Evolutionary conservation across 2,797 vertebrate species (phyloP).

Genomic region (Tokudaia muenninki): DNA sequence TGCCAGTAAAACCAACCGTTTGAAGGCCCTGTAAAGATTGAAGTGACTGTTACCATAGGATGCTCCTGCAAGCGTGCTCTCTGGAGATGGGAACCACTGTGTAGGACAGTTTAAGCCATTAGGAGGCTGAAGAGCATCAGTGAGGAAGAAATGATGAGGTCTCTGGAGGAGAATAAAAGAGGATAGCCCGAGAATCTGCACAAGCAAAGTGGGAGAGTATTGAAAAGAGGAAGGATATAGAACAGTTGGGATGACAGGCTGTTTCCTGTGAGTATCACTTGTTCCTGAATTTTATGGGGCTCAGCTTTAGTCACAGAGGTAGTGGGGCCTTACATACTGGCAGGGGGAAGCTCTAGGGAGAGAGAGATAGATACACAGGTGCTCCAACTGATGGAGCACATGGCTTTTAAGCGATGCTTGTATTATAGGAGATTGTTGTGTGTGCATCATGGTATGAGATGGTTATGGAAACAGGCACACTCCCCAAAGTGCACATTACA

Average conservation of each 20-base stretch:
- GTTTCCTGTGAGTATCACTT: neutral
- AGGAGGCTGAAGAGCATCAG: neutral
- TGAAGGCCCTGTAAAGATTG: neutral
- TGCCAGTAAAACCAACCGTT: conserved; percentile 25
- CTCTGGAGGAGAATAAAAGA: conserved; percentile 30
- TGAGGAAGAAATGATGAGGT: neutral
- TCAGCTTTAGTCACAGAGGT: neutral
- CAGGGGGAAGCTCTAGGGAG: neutral
- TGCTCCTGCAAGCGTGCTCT: neutral
- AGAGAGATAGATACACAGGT: neutral
- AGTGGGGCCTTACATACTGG: neutral
- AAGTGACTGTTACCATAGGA: neutral
- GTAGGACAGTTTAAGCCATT: neutral
- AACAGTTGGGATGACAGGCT: neutral
- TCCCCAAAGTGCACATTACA: neutral
- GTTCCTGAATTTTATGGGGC: neutral
- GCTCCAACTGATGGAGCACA: neutral
- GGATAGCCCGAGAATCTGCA: neutral
- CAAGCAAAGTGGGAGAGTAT: neutral
- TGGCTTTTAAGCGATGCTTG: neutral
- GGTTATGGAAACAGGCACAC: neutral
- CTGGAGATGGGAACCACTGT: conserved; percentile 3
- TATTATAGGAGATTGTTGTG: neutral
- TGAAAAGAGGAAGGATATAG: conserved; percentile 18
- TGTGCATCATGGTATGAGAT: neutral